These are phyloP conservation scores for Oryzias woworae DNA, from an alignment of 2,113 vertebrate genomes.

Conservation along the genomic window DNA sequence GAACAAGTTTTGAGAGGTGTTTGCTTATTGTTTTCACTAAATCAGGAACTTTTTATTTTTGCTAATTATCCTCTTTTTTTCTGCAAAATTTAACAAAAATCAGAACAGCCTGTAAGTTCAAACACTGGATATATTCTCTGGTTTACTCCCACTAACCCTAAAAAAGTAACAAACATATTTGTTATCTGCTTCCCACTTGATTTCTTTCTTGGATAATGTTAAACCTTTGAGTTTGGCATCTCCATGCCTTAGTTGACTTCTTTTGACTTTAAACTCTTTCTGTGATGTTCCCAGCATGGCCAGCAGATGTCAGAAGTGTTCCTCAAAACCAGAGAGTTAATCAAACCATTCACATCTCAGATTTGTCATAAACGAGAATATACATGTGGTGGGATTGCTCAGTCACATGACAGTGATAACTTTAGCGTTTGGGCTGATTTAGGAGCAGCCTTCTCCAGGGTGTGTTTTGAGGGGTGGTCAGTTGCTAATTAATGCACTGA, in stretches of 20 bases:
- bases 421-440: not conserved
- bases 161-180: constrained; percentile 18
- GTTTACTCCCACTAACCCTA: constrained; percentile 7
- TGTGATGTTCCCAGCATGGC: constrained; percentile 29
- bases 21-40: too few species aligned
- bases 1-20: too few species aligned
- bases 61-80: too few species aligned
- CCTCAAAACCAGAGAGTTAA: constrained; percentile 52
- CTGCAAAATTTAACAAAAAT: too few species aligned
- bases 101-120: too few species aligned
- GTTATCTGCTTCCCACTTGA: constrained; percentile 24
- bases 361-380: constrained; percentile 40
- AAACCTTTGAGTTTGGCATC: constrained; percentile 22
- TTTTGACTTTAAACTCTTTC: not conserved
- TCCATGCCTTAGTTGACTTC: not conserved
- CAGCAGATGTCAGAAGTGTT: constrained; percentile 78
- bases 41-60: too few species aligned
- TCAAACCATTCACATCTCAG: constrained; percentile 24
- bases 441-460: not conserved
- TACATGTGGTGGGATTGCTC: constrained; percentile 48
- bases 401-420: constrained; percentile 10
- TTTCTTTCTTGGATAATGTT: constrained; percentile 15
- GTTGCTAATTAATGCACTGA: constrained; percentile 30
- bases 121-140: not conserved
- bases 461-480: not conserved